Percentiles rank a stretch among this genome's conserved stretches.
These are phyloP conservation scores for Charadrius vociferus DNA, from an alignment of 2,113 vertebrate species.

Conservation along the genomic window DNA sequence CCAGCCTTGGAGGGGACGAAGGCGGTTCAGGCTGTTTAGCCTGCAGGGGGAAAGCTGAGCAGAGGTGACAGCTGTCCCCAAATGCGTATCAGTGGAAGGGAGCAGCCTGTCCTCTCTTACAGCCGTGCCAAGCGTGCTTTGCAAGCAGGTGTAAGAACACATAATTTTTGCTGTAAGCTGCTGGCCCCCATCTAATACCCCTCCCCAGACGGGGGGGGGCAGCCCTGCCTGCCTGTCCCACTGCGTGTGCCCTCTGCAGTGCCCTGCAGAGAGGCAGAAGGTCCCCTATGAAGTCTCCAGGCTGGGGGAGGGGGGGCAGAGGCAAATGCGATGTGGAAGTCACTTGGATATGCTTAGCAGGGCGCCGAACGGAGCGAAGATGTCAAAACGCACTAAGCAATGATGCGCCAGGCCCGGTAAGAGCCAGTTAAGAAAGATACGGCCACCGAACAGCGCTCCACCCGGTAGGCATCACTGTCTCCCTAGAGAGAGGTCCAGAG, in stretches of 20 bases:
- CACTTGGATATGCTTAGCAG: neutral
- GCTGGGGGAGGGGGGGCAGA: too few relatives aligned
- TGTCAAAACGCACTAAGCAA: neutral
- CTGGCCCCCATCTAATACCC: rapidly evolving
- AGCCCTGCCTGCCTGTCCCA: neutral
- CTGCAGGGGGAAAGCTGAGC: neutral
- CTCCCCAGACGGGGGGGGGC: rapidly evolving
- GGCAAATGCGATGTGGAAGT: neutral
- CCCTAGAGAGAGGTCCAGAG: neutral
- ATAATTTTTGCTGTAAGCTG: neutral
- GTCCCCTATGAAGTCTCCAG: rapidly evolving
- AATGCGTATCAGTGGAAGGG: neutral
- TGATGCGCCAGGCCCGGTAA: rapidly evolving
- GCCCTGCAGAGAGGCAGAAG: neutral
- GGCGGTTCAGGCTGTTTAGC: neutral
- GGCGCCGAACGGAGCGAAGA: neutral
- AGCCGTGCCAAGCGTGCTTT: rapidly evolving
- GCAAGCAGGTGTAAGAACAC: neutral
- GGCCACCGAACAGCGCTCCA: rapidly evolving
- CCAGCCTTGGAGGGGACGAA: rapidly evolving
- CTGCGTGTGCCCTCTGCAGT: neutral
- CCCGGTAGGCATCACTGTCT: neutral
- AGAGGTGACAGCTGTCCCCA: neutral
- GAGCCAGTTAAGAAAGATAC: neutral
- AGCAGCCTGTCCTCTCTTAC: neutral